phyloP scores from a whole-genome alignment of 1,140 invertebrate genomes.

The Ips typographus region DNA sequence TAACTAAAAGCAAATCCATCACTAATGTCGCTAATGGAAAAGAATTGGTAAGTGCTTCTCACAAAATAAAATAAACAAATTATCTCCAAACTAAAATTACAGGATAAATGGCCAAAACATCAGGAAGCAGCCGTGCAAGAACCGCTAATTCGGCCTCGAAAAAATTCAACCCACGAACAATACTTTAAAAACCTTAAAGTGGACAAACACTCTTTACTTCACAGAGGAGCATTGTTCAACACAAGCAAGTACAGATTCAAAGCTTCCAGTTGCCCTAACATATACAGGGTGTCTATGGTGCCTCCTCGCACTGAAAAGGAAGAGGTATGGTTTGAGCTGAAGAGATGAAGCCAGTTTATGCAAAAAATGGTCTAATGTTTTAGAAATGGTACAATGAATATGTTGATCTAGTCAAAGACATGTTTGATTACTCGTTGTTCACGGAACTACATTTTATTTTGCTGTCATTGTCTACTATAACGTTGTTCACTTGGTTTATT shows the following conservation, averaged over 20 bases:
- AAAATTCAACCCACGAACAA: constrained; percentile 55
- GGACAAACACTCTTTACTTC: constrained; percentile 78
- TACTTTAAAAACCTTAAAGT: constrained; percentile 75
- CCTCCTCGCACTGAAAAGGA: constrained; percentile 72
- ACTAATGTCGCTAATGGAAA: constrained; percentile 60
- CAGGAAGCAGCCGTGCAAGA: not conserved
- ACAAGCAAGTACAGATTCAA: constrained; percentile 77
- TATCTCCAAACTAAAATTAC: constrained; percentile 24
- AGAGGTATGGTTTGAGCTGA: constrained; percentile 54
- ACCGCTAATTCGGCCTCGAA: not conserved
- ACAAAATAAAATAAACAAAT: not conserved
- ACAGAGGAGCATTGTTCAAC: constrained; percentile 75
- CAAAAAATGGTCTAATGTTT: not conserved
- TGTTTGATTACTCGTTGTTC: constrained; percentile 79
- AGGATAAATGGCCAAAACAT: constrained; percentile 29
- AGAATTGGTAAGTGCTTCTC: not conserved
- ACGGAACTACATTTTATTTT: constrained; percentile 76
- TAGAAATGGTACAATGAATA: constrained; percentile 78
- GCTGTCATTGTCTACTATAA: constrained; percentile 78
- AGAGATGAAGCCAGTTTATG: not conserved
- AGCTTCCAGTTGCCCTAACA: constrained; percentile 87
- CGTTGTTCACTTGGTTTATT: constrained; percentile 87
- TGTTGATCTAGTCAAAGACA: constrained; percentile 67
- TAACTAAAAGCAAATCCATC: constrained; percentile 61
- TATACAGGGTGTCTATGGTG: constrained; percentile 87